A percentile compares a stretch with the other conserved stretches of the same genome.
These are phyloP conservation scores for Isoperla grammatica DNA, from an alignment of 2,888 invertebrate genomes.

Conservation along the genomic window DNA sequence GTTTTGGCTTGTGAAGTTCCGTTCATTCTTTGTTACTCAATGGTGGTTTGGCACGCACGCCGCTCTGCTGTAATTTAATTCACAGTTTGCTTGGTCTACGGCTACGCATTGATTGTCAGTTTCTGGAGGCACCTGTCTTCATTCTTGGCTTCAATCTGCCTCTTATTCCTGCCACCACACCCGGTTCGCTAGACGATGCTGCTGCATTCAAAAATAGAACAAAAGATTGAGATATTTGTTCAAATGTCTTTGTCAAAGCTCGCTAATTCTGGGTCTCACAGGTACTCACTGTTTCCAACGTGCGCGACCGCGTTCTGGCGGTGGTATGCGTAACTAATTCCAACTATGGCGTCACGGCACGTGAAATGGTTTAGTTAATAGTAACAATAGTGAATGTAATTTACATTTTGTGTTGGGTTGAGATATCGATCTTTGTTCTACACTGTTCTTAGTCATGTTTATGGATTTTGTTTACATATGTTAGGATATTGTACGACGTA, in stretches of 20 bases:
- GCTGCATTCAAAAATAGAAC: slow-evolving; percentile 3
- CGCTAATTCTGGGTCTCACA: not conserved
- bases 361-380: too few species aligned
- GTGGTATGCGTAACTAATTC: too few species aligned
- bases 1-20: slow-evolving; percentile 1
- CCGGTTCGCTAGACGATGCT: not conserved
- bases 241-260: slow-evolving; percentile 7
- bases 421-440: too few species aligned
- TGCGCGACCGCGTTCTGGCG: too few species aligned
- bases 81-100: slow-evolving; percentile 2
- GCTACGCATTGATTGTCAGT: slow-evolving; percentile 12
- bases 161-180: not conserved
- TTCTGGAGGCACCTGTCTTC: slow-evolving; percentile 1
- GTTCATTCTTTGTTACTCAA: slow-evolving; percentile 11
- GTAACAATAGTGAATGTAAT: too few species aligned
- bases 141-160: not conserved
- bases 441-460: too few species aligned
- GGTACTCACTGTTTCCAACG: too few species aligned
- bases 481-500: too few species aligned
- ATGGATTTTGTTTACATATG: too few species aligned
- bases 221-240: slow-evolving; percentile 6
- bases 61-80: slow-evolving; percentile 12
- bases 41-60: slow-evolving; percentile 5
- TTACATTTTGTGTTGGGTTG: too few species aligned
- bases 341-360: too few species aligned